Base-by-base conservation (phyloP, 2,888 invertebrate species). In the Scaptodrosophila latifasciaeformis region DNA sequence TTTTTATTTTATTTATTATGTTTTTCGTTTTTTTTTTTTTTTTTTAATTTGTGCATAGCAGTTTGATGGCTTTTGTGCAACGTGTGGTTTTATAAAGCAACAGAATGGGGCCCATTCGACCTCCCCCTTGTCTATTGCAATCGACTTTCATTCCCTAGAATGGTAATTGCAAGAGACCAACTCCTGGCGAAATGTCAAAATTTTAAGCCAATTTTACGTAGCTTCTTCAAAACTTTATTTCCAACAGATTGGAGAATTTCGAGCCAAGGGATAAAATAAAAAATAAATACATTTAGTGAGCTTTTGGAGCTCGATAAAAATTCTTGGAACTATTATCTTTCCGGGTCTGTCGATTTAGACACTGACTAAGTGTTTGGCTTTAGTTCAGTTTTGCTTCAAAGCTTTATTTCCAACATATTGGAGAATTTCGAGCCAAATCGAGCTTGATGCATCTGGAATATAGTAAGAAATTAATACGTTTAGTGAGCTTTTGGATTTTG, bases 61-160 rank as follows among this genome's bases (percentile, higher is more conserved):
- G 79, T 79, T 81, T 79, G 79, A 68, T 59, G 60, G 79, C 79
- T 80, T 78, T 72, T 79, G 70, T 80, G 67, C 62, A 50, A 62
- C 74, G 70, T 70, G 68, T 64, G 76, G 81, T 78, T 75, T 82
- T 82, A 81, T 82, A 67, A 81, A 72, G 81, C 65, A 53, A 50
- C n/a, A 21, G 27, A 39, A 39, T 17, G n/a, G 19, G 9, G 35
- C 44, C 47, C 29, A 13, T 27, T 50, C 54, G 24, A 37, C 47
- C 27, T 49, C 42, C 2, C 42, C 42, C 10, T 15, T 12, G 42
- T 44, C 24, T 12, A 15, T 7, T 27, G 35, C 34, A 40, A 6
- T 9, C 31, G 17, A 5, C 31, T 27, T 7, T 15, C 10, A 19
- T 62, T 53, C 24, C 45, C 49, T 49, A 62, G 48, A 54, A 35